Base-by-base conservation (phyloP, 2,888 invertebrate genomes). In the Philhelius pedissequus region DNA sequence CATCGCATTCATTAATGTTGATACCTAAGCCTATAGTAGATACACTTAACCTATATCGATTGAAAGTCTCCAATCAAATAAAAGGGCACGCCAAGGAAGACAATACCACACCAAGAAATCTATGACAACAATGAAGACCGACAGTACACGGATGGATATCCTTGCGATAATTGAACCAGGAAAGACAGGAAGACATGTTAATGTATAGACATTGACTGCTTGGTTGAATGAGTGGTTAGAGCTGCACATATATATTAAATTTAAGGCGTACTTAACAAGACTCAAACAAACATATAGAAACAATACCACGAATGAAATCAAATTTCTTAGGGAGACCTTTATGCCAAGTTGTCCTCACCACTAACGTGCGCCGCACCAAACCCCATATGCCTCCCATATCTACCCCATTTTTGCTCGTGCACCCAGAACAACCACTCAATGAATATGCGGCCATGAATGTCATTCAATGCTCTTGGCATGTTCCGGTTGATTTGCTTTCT, bases 41-140 rank as follows among this genome's bases (percentile, higher is more conserved):
- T 66, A 50, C 83, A 84, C 83, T 84, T 79, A 84, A 74, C 79
- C 83, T 66, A 75, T 80, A 84, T 71, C 80, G 75, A 80, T 80
- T 80, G 71, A 54, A 45, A 60, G 48, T 69, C 62, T 50, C 69
- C 66, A 56, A 66, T 75, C 64, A 75, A 56, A 64, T 56, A 45
- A 54, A 75, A 50, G 74, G 68, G 32, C 56, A 58, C 38, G 68
- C 25, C 56, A 30, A 66, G 25, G 15, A 54, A 15, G 73, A 58
- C 30, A 25, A 45, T 40, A 60, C 25, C 40, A 38, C 35, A 32
- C 20, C 38, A 43, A 43, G 40, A 27, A 40, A 62, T 43, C 60
- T 43, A 58, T 40, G 54, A 45, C 32, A 58, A 58, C 48, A 20
- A 52, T 20, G 50, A 66, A 30, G 66, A 40, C 52, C 20, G 20